A percentile compares a stretch with the other conserved stretches of the same genome.
Conservation (phyloP, 1,140 invertebrate species). For the Drosophila sp. region DNA sequence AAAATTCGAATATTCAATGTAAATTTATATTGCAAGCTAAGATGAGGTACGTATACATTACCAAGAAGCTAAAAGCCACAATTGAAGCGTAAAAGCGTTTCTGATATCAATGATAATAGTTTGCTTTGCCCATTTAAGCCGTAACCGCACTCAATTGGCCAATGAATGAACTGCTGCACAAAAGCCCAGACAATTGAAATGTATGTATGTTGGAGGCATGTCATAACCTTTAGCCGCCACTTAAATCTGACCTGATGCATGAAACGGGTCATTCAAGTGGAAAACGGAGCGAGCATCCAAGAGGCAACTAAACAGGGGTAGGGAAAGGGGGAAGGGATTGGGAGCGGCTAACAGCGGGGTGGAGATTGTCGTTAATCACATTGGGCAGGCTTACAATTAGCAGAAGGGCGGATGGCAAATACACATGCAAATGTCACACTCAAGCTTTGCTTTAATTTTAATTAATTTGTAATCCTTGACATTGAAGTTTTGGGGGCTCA, state of each 20-base stretch:
- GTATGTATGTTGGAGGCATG: slow-evolving; percentile 14
- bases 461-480: slow-evolving; percentile 77
- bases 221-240: slow-evolving; percentile 31
- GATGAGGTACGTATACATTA: no score
- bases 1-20: no score
- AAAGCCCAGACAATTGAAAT: slow-evolving; percentile 28
- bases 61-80: not conserved
- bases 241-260: slow-evolving; percentile 20
- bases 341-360: no score
- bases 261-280: slow-evolving; percentile 21
- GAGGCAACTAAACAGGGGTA: no score
- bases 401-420: not conserved
- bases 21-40: no score
- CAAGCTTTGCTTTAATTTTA: slow-evolving; percentile 60
- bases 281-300: slow-evolving; percentile 1
- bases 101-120: slow-evolving; percentile 1
- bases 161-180: slow-evolving; percentile 19
- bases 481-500: slow-evolving; percentile 41
- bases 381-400: slow-evolving; percentile 54
- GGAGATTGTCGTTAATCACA: slow-evolving; percentile 64
- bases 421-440: slow-evolving; percentile 61
- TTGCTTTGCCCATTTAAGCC: slow-evolving; percentile 16
- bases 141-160: slow-evolving; percentile 31
- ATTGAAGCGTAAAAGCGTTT: not conserved
- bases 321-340: not conserved